Percentiles rank a stretch among this genome's conserved stretches.
These are phyloP conservation scores for Parnassius apollo DNA, from an alignment of 2,888 invertebrate species.

Conservation along the genomic window DNA sequence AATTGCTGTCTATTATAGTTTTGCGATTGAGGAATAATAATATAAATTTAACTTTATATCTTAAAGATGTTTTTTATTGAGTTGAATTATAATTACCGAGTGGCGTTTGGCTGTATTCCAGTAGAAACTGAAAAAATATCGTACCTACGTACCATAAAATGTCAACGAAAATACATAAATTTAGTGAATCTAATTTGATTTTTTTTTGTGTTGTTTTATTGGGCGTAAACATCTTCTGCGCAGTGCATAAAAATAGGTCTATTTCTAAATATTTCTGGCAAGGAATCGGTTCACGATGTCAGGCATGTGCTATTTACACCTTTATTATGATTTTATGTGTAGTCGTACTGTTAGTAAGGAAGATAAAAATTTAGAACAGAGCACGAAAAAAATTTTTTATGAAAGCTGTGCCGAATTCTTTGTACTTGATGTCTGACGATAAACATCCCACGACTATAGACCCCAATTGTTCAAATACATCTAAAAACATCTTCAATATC, in stretches of 20 bases:
- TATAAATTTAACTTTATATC: constrained; percentile 19
- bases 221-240: neutral
- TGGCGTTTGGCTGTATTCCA: constrained; percentile 9
- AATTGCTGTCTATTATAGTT: constrained; percentile 11
- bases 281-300: constrained; percentile 10
- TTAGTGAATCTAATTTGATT: too few species aligned
- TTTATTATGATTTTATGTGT: neutral
- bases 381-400: neutral
- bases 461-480: too few species aligned
- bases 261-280: constrained; percentile 22
- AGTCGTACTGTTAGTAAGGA: neutral
- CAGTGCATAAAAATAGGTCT: constrained; percentile 8
- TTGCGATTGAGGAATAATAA: constrained; percentile 16
- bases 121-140: neutral
- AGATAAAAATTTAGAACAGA: neutral
- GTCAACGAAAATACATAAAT: too few species aligned
- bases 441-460: too few species aligned
- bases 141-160: neutral
- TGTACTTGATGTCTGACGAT: too few species aligned
- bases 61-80: constrained; percentile 19
- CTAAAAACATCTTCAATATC: too few species aligned
- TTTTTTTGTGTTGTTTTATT: constrained; percentile 5
- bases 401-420: too few species aligned
- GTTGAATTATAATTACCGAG: constrained; percentile 5
- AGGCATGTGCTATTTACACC: neutral